phyloP scores from a whole-genome alignment of 2,797 vertebrate species.

The Falco peregrinus region DNA sequence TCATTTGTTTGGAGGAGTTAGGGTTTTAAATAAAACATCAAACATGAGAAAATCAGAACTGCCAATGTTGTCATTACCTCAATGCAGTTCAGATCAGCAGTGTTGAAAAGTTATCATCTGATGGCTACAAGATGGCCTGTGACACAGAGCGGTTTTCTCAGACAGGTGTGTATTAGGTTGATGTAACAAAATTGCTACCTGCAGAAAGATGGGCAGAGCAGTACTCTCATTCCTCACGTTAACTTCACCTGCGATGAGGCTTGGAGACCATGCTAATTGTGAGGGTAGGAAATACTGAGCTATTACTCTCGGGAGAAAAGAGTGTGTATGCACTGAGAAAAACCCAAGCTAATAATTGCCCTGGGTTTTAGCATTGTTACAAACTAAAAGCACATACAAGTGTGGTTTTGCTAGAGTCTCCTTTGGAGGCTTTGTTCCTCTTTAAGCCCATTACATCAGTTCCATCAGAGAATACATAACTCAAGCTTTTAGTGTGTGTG shows the following conservation, averaged over 20 bases:
- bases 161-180: constrained; percentile 46
- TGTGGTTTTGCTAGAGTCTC: not conserved
- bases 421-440: not conserved
- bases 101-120: constrained; percentile 35
- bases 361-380: not conserved
- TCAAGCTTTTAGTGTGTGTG: not conserved
- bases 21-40: constrained; percentile 34
- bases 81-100: not conserved
- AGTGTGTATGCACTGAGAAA: not conserved
- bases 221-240: not conserved
- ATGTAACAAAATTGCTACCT: constrained; percentile 38
- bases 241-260: not conserved
- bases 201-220: constrained; percentile 2
- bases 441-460: not conserved
- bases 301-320: not conserved
- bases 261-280: not conserved
- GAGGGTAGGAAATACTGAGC: not conserved
- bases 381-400: not conserved
- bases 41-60: constrained; percentile 16
- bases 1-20: constrained; percentile 1
- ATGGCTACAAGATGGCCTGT: not conserved
- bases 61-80: not conserved
- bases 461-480: not conserved
- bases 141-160: constrained; percentile 16
- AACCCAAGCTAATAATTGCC: not conserved